These are phyloP conservation scores for Miltochrista miniata DNA, from an alignment of 2,888 invertebrate genomes.

Conservation along the genomic window DNA sequence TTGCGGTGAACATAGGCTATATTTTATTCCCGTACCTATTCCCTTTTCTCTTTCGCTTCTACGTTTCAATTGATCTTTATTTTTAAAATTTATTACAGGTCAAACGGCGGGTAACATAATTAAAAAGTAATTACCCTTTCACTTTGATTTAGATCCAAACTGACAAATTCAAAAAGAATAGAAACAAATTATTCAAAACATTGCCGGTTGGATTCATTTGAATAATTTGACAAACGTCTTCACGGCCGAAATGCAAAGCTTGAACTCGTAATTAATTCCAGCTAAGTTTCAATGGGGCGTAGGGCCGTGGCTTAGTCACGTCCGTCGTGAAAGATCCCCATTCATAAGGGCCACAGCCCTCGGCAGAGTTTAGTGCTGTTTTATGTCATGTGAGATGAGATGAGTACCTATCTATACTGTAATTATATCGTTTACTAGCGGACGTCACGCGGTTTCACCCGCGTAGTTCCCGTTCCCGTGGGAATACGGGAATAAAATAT, in stretches of 20 bases:
- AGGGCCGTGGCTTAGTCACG: slow-evolving; percentile 40
- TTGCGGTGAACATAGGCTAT: no score
- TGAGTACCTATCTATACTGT: no score
- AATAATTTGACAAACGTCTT: slow-evolving; percentile 26
- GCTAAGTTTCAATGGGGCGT: slow-evolving; percentile 27
- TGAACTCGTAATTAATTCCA: slow-evolving; percentile 31
- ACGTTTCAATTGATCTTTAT: no score
- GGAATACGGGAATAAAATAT: no score
- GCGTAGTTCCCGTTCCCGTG: no score
- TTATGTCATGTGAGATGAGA: slow-evolving; percentile 33
- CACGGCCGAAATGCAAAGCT: slow-evolving; percentile 13
- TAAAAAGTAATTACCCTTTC: no score
- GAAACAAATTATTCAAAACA: slow-evolving; percentile 3
- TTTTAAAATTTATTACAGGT: no score
- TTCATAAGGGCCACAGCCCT: slow-evolving; percentile 48
- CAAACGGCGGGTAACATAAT: no score
- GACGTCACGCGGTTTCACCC: no score
- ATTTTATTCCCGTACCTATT: no score
- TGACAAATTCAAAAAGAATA: slow-evolving; percentile 1
- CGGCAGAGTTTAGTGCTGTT: slow-evolving; percentile 37
- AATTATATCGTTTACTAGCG: background rate
- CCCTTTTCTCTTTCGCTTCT: no score
- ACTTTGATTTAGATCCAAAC: background rate
- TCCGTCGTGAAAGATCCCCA: slow-evolving; percentile 31
- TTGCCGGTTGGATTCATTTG: slow-evolving; percentile 18